Percentiles rank a stretch among this genome's conserved stretches.
These are phyloP conservation scores for Eurypyga helias DNA, from an alignment of 2,113 vertebrate species.

Conservation along the genomic window DNA sequence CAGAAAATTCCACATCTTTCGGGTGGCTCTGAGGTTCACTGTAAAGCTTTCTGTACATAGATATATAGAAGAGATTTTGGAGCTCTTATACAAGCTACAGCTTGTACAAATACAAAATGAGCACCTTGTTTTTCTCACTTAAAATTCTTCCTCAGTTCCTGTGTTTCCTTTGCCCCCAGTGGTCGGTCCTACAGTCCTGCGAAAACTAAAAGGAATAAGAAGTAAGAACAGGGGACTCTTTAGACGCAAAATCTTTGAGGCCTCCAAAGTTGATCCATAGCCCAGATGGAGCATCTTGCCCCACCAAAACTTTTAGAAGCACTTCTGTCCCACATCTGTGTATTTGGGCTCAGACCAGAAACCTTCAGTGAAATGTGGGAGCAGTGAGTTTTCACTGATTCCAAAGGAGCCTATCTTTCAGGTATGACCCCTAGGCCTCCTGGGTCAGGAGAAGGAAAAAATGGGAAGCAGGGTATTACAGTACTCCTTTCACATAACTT, in stretches of 20 bases:
- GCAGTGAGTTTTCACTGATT: neutral
- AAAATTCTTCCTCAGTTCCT: neutral
- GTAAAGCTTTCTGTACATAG: neutral
- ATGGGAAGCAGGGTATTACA: rapidly evolving
- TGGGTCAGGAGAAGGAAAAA: neutral
- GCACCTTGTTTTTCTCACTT: neutral
- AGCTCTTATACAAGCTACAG: neutral
- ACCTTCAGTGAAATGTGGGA: neutral
- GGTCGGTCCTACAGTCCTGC: neutral
- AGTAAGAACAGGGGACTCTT: too few species aligned
- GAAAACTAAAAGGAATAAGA: neutral
- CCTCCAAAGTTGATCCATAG: neutral
- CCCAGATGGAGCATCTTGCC: neutral
- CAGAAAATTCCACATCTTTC: neutral
- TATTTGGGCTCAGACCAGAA: neutral
- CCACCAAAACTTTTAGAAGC: neutral
- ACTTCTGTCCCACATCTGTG: neutral
- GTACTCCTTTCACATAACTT: neutral
- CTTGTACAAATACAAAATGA: neutral
- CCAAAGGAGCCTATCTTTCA: neutral
- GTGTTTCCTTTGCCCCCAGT: neutral
- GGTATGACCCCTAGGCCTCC: neutral
- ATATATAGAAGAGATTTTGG: neutral
- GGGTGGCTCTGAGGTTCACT: neutral
- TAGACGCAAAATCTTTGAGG: neutral